A percentile compares a stretch with the other conserved stretches of the same genome.
These are phyloP conservation scores for Eilema caniola DNA, from an alignment of 2,888 invertebrate genomes.

Conservation along the genomic window DNA sequence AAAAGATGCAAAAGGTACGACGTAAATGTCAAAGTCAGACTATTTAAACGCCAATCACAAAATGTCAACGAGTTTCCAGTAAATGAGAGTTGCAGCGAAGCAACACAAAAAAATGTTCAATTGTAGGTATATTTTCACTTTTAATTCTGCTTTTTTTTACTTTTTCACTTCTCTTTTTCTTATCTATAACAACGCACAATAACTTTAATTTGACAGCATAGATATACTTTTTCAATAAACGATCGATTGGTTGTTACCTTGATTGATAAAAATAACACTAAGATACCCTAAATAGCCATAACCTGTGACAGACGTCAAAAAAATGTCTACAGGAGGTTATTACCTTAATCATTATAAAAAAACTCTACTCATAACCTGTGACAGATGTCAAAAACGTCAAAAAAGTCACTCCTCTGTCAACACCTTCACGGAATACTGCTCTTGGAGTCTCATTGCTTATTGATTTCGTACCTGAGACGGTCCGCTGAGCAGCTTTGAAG, in stretches of 20 bases:
- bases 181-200: no score
- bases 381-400: slow-evolving; percentile 13
- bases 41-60: not conserved
- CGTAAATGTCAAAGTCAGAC: not conserved
- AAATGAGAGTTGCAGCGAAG: not conserved
- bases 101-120: not conserved
- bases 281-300: not conserved
- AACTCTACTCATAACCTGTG: slow-evolving; percentile 16
- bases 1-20: not conserved
- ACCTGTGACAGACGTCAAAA: not conserved
- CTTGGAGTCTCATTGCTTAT: slow-evolving; percentile 26
- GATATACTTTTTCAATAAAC: no score
- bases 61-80: not conserved
- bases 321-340: not conserved
- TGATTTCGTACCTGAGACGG: slow-evolving; percentile 60
- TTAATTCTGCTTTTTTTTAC: no score
- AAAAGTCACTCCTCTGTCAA: slow-evolving; percentile 28
- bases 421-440: slow-evolving; percentile 53
- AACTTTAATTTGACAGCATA: no score
- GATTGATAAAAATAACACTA: not conserved
- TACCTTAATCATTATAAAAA: not conserved
- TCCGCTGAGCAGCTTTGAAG: slow-evolving; percentile 32
- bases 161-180: no score
- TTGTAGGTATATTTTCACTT: no score
- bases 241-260: not conserved